Conservation (phyloP, 35 echinoderm and acorn worm species). For the Strongylocentrotus purpuratus region DNA sequence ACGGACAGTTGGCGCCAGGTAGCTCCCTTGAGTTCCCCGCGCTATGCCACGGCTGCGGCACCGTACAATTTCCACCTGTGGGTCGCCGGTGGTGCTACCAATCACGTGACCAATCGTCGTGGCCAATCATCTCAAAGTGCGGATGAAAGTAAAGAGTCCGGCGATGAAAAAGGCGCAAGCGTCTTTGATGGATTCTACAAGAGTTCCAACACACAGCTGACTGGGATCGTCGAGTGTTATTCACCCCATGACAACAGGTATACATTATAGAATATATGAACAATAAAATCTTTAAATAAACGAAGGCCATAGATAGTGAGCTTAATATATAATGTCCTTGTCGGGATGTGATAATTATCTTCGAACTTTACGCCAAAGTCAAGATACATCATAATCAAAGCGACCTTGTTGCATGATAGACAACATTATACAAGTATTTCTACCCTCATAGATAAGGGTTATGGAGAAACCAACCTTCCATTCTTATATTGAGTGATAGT, state of each 20-base stretch:
- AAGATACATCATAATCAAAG: too few species aligned
- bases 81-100: constrained; percentile 13
- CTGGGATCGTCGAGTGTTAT: constrained; percentile 18
- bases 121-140: neutral
- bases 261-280: neutral
- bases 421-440: too few species aligned
- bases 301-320: too few species aligned
- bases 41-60: constrained; percentile 7
- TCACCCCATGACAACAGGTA: constrained; percentile 18
- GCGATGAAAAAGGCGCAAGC: neutral
- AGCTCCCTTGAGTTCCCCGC: constrained; percentile 25
- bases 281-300: too few species aligned
- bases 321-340: too few species aligned
- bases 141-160: neutral
- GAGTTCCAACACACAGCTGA: constrained; percentile 6
- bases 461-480: too few species aligned
- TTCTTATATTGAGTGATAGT: too few species aligned
- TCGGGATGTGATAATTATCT: too few species aligned
- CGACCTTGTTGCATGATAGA: too few species aligned
- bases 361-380: too few species aligned
- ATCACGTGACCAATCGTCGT: neutral
- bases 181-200: constrained; percentile 1
- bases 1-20: constrained; percentile 36
- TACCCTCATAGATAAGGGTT: too few species aligned
- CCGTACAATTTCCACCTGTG: constrained; percentile 23